Percentiles rank a stretch among this genome's conserved stretches.
Conservation (phyloP, 2,888 invertebrate genomes). For the Tetragonula carbonaria region DNA sequence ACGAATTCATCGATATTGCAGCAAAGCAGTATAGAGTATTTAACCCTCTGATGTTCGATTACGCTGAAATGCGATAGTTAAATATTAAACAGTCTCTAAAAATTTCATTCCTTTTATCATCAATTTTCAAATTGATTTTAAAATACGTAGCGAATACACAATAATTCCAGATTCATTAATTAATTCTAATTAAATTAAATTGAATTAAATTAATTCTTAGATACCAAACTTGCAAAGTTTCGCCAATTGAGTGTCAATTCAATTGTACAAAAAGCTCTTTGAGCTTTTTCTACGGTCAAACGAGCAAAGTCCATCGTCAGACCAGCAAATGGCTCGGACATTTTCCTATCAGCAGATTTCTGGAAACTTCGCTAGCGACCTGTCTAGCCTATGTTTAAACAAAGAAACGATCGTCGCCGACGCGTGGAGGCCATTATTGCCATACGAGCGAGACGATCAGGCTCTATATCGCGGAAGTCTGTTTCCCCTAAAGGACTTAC, state of each 20-base stretch:
- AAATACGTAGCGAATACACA: too few relatives aligned
- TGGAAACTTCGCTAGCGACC: neutral
- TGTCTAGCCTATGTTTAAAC: neutral
- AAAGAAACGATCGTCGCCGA: slow-evolving; percentile 13
- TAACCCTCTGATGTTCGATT: too few relatives aligned
- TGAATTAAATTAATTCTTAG: too few relatives aligned
- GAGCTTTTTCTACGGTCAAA: neutral
- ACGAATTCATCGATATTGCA: neutral
- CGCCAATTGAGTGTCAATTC: fast-evolving
- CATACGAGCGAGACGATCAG: neutral
- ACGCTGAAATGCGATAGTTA: too few relatives aligned
- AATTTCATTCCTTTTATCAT: too few relatives aligned
- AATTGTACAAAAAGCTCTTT: neutral
- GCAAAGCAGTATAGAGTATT: neutral
- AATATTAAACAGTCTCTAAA: too few relatives aligned
- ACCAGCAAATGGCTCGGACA: neutral
- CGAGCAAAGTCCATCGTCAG: neutral
- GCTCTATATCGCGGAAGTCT: slow-evolving; percentile 49
- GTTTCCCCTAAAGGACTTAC: slow-evolving; percentile 52
- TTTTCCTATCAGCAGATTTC: neutral
- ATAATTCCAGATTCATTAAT: too few relatives aligned
- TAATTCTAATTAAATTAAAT: too few relatives aligned
- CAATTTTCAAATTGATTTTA: too few relatives aligned
- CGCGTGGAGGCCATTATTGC: slow-evolving; percentile 11
- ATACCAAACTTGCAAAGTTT: neutral